phyloP scores from a whole-genome alignment of 2,888 invertebrate genomes.

The Caradrina kadenii region DNA sequence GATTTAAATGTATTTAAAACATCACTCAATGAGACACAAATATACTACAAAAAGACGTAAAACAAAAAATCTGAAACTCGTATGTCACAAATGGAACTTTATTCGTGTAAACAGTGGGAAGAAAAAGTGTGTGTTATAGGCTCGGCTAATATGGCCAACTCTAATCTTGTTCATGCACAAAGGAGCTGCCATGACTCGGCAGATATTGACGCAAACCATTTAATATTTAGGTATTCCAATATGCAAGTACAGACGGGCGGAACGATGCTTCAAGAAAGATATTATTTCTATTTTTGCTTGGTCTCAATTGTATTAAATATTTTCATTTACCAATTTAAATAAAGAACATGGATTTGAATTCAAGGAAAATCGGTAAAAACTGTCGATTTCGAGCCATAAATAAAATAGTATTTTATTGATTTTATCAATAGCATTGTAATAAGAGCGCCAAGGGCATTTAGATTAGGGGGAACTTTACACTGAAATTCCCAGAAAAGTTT shows the following conservation, averaged over 20 bases:
- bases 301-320: not conserved
- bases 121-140: constrained; percentile 78
- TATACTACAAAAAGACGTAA: constrained; percentile 20
- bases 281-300: not conserved
- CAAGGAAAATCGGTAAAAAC: too few species aligned
- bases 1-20: constrained; percentile 52
- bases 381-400: not conserved
- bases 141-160: constrained; percentile 85
- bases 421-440: not conserved
- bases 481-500: constrained; percentile 8
- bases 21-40: constrained; percentile 37
- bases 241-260: constrained; percentile 77
- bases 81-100: constrained; percentile 71
- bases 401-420: not conserved
- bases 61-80: constrained; percentile 32
- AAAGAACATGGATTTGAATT: not conserved
- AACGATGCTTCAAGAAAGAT: constrained; percentile 44
- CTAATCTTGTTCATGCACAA: constrained; percentile 87
- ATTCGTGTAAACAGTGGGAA: constrained; percentile 73
- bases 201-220: constrained; percentile 86
- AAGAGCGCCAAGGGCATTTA: constrained; percentile 18
- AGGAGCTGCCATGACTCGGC: constrained; percentile 88
- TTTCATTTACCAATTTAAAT: not conserved
- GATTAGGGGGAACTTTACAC: constrained; percentile 15
- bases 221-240: constrained; percentile 89